These are phyloP conservation scores for Cephalopholis sonnerati DNA, from an alignment of 2,113 vertebrate genomes.

Conservation along the genomic window DNA sequence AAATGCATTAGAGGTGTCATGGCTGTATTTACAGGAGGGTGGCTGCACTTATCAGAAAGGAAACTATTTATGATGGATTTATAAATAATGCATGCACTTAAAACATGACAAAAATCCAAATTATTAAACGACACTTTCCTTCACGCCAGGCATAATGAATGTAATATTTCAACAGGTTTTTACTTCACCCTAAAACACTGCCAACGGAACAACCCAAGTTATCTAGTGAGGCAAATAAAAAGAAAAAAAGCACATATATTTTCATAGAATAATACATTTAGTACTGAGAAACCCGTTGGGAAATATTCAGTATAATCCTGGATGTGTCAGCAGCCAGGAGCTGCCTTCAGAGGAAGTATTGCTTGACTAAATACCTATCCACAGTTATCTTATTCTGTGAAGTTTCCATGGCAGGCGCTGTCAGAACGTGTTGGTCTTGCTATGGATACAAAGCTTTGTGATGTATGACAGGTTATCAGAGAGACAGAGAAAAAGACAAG, in stretches of 20 bases:
- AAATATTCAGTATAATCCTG: slow-evolving; percentile 33
- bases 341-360: slow-evolving; percentile 50
- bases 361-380: slow-evolving; percentile 70
- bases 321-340: slow-evolving; percentile 38
- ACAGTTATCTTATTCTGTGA: slow-evolving; percentile 63
- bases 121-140: slow-evolving; percentile 20
- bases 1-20: slow-evolving; percentile 67
- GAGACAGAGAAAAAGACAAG: slow-evolving; percentile 19
- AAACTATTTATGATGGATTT: slow-evolving; percentile 53
- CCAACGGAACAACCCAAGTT: not conserved
- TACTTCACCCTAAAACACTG: not conserved
- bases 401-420: slow-evolving; percentile 65
- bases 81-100: slow-evolving; percentile 57
- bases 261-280: slow-evolving; percentile 31
- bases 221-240: slow-evolving; percentile 12
- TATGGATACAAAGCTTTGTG: slow-evolving; percentile 42
- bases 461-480: slow-evolving; percentile 51
- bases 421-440: slow-evolving; percentile 54
- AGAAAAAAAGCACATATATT: slow-evolving; percentile 11
- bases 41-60: slow-evolving; percentile 49
- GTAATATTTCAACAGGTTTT: slow-evolving; percentile 14
- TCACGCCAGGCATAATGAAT: slow-evolving; percentile 16
- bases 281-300: slow-evolving; percentile 23
- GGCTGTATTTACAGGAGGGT: slow-evolving; percentile 62
- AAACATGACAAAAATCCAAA: slow-evolving; percentile 43